Base-by-base conservation (phyloP, 2,797 vertebrate species). In the Onychomys torridus region DNA sequence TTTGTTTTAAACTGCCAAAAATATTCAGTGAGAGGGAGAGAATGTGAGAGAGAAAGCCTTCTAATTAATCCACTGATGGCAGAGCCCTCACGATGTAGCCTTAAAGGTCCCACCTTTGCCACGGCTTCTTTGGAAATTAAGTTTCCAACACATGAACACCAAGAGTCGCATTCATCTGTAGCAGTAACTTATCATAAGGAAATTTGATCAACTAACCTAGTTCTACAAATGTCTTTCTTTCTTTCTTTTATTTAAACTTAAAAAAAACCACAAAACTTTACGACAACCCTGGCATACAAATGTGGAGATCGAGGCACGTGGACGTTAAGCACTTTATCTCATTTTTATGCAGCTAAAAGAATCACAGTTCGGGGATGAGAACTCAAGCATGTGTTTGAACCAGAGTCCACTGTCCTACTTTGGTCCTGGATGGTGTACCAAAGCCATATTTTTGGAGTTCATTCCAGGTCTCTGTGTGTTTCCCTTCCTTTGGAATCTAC, bases 1-100 rank as follows among this genome's bases (percentile, higher is more conserved):
- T n/a, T 79, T 95, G 46, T 94, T 91, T 96, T 94, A 77, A 89
- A 57, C 6, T 93, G 23, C 34, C 89, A 71, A 83, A 46, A 69
- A 52, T 27, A 88, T 95, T 96, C 73, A 55, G 29, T 9, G 55
- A 52, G 25, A 17, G 49, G 25, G 34, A 65, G 52, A 88, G 25
- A 40, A 37, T 27, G 9, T 27, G 37, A 34, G 55, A 40, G 55
- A 82, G 43, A 69, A 61, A n/a, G 5, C 2, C 25, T 57, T 87
- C 9, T 52, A 65, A 46, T 34, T 55, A 52, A 27, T 19, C 2
- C 6, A 43, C 13, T 65, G 10, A 29, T 37, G 59, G 2, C 23
- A 57, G n/a, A 83, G 2, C n/a, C 46, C 23, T 83, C 19, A 34
- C 1, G 2, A 13, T 75, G 19, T 34, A 43, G 59, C 34, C 2